Evolutionary conservation across 2,888 invertebrate species (phyloP).

Genomic region (Sipunculus nudus): DNA sequence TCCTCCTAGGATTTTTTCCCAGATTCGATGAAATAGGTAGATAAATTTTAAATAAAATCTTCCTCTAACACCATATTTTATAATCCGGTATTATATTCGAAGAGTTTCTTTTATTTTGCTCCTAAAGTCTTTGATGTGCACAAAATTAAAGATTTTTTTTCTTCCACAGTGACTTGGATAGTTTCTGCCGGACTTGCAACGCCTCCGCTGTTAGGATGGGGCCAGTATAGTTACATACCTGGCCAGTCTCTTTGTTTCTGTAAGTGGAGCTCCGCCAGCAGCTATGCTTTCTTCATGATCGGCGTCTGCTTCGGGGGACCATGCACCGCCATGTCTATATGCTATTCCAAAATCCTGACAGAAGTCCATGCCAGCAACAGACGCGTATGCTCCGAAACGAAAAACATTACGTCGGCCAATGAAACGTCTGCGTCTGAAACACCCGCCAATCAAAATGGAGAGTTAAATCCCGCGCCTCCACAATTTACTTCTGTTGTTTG

Average conservation of each 20-base stretch:
- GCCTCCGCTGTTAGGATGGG: slow-evolving; percentile 56
- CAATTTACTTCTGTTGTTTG: no score
- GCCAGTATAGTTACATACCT: slow-evolving; percentile 46
- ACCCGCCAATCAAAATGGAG: no score
- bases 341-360: slow-evolving; percentile 47
- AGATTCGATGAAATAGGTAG: not conserved
- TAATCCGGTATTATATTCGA: no score
- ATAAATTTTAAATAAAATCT: not conserved
- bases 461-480: no score
- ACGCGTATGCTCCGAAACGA: not conserved
- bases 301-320: slow-evolving; percentile 55
- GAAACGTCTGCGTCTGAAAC: not conserved
- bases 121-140: not conserved
- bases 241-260: slow-evolving; percentile 55
- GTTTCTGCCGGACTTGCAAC: slow-evolving; percentile 44
- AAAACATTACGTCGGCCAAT: not conserved
- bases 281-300: slow-evolving; percentile 58
- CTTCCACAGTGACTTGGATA: slow-evolving; percentile 46
- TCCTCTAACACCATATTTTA: no score
- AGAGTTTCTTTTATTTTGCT: no score
- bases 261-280: slow-evolving; percentile 46
- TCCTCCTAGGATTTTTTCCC: not conserved
- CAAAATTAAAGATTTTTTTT: not conserved
- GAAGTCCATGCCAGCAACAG: slow-evolving; percentile 43
- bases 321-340: slow-evolving; percentile 50